Evolutionary conservation across 2,113 vertebrate genomes (phyloP).

Genomic region (Athene noctua): DNA sequence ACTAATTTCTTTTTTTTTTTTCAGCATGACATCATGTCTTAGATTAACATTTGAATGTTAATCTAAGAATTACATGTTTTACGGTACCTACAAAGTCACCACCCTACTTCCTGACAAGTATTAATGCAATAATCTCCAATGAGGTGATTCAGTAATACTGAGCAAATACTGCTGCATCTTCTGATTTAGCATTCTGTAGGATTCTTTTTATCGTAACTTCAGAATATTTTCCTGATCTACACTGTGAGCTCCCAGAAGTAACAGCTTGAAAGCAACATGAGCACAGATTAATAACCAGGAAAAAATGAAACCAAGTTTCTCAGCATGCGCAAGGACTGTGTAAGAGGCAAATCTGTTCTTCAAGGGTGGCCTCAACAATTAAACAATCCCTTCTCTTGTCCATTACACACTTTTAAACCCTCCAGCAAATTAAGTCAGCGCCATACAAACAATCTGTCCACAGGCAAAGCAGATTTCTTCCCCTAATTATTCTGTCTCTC

Average conservation of each 20-base stretch:
- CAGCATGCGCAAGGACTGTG: neutral
- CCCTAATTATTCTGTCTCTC: neutral
- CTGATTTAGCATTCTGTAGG: neutral
- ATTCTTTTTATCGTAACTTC: neutral
- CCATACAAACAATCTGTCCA: neutral
- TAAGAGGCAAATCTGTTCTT: neutral
- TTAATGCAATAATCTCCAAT: neutral
- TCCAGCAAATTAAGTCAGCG: neutral
- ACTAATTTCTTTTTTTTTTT: neutral
- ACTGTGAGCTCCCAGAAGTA: neutral
- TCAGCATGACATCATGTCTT: neutral
- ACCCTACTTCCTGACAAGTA: neutral
- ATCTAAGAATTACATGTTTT: neutral
- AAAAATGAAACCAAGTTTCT: neutral
- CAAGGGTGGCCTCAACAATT: neutral
- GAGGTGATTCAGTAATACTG: neutral
- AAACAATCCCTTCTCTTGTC: neutral
- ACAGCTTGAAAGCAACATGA: neutral
- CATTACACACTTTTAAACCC: neutral
- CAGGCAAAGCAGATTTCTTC: neutral
- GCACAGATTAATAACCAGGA: neutral
- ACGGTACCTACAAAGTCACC: neutral
- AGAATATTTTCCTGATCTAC: neutral
- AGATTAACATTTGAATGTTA: neutral
- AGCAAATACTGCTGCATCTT: rapidly evolving